Conservation (phyloP, 2,113 vertebrate genomes). For the Suricata suricatta region DNA sequence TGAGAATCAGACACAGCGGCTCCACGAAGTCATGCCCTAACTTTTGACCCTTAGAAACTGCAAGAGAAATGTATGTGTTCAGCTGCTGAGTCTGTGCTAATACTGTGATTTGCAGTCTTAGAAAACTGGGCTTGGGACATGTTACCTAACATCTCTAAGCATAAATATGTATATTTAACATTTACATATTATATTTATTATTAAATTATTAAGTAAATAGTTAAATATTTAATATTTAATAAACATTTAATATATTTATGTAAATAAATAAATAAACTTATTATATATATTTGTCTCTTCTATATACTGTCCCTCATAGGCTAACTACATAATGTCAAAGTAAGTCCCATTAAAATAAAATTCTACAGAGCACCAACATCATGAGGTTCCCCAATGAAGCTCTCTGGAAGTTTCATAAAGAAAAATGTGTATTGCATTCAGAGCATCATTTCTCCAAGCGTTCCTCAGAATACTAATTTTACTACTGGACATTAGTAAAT, state of each 20-base stretch:
- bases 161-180: neutral
- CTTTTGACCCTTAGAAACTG: neutral
- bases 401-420: neutral
- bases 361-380: neutral
- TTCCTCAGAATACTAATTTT: constrained; percentile 5
- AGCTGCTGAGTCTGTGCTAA: neutral
- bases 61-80: neutral
- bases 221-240: neutral
- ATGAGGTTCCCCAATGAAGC: neutral
- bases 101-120: neutral
- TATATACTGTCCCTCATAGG: neutral
- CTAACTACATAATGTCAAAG: neutral
- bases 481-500: neutral
- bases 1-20: neutral
- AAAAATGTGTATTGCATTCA: neutral
- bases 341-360: neutral
- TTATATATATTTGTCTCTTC: neutral
- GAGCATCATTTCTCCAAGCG: neutral
- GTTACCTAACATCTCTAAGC: neutral
- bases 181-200: no score
- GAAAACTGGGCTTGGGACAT: neutral
- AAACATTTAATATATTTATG: neutral
- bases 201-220: no score
- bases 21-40: neutral
- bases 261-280: neutral